Evolutionary conservation across 2,888 invertebrate species (phyloP).

Genomic region (Nomada hirtipes): DNA sequence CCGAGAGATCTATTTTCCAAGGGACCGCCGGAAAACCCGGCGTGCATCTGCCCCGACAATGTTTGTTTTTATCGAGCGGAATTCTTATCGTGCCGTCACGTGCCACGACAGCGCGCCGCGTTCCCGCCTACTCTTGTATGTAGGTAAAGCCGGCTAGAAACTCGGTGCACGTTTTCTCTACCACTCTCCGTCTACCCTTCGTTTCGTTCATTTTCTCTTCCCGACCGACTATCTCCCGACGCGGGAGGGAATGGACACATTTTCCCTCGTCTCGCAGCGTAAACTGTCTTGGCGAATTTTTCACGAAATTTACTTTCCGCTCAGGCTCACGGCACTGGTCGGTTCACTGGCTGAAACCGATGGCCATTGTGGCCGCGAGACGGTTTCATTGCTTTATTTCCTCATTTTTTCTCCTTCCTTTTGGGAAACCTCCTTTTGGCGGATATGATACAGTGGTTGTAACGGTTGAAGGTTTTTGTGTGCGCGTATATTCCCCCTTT

Average conservation of each 20-base stretch:
- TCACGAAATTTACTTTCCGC: constrained; percentile 14
- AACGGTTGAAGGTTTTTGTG: background rate
- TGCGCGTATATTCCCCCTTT: too few species aligned
- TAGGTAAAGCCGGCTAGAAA: constrained; percentile 33
- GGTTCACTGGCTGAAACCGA: constrained; percentile 3
- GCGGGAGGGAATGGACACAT: constrained; percentile 16
- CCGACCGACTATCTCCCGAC: constrained; percentile 46
- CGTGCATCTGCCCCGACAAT: constrained; percentile 49
- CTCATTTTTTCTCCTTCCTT: too few species aligned
- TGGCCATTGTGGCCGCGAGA: background rate
- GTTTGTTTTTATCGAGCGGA: constrained; percentile 76
- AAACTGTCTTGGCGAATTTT: constrained; percentile 37
- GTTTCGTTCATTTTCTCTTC: constrained; percentile 5
- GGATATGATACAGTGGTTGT: too few species aligned
- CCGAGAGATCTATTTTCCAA: constrained; percentile 52
- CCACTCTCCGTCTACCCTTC: constrained; percentile 18
- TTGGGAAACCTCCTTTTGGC: too few species aligned
- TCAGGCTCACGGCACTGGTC: background rate
- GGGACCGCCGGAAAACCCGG: constrained; percentile 1
- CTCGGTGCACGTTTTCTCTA: constrained; percentile 51
- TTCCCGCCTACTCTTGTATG: constrained; percentile 33
- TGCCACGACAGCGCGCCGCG: constrained; percentile 62
- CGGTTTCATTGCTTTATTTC: too few species aligned
- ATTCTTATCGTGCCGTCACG: constrained; percentile 74
- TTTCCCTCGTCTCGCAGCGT: constrained; percentile 31